A percentile compares a stretch with the other conserved stretches of the same genome.
These are phyloP conservation scores for Ceratosolen fusciceps DNA, from an alignment of 1,140 invertebrate species.

Conservation along the genomic window DNA sequence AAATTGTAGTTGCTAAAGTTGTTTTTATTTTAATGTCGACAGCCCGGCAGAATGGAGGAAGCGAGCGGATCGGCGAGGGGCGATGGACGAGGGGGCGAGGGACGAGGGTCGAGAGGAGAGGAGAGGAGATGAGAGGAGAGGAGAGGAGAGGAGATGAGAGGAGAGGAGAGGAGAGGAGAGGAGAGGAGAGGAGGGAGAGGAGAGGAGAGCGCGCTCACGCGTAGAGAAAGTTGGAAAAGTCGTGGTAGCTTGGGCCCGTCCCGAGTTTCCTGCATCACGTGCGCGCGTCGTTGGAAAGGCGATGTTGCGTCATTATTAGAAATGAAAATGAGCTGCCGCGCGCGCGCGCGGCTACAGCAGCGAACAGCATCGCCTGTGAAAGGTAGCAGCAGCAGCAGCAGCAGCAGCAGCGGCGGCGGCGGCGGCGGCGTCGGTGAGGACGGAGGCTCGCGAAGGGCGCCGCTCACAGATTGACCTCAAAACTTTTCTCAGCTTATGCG, in stretches of 20 bases:
- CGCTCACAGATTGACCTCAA: too few relatives aligned
- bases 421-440: too few relatives aligned
- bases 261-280: conserved; percentile 19
- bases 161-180: background rate
- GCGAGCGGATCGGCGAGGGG: background rate
- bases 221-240: conserved; percentile 42
- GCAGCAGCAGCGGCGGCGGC: too few relatives aligned
- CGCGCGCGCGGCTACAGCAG: background rate
- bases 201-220: background rate
- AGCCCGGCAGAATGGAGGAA: background rate
- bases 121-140: background rate
- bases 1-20: too few relatives aligned
- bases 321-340: conserved; percentile 26
- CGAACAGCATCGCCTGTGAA: background rate
- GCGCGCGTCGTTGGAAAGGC: conserved; percentile 30
- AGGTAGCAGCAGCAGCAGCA: background rate
- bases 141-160: background rate
- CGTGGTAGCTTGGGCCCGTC: background rate
- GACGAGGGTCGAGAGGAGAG: too few relatives aligned
- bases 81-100: background rate
- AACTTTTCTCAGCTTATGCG: too few relatives aligned
- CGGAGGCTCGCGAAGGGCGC: too few relatives aligned
- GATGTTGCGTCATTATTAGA: conserved; percentile 41
- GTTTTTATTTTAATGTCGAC: too few relatives aligned
- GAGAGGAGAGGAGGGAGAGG: too few relatives aligned